phyloP scores from a whole-genome alignment of 2,113 vertebrate species.

The Gopherus evgoodei region DNA sequence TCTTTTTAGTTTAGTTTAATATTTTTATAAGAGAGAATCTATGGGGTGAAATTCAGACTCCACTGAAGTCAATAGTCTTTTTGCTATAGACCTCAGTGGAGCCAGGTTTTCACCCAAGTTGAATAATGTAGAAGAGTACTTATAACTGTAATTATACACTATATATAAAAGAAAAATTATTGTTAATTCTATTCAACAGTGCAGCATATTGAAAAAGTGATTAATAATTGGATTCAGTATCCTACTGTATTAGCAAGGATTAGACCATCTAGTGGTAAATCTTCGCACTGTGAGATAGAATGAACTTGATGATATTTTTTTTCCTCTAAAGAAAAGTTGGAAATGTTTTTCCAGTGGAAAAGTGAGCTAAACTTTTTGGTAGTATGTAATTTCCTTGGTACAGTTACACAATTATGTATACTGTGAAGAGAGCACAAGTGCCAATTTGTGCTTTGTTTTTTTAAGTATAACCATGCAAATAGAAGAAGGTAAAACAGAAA shows the following conservation, averaged over 20 bases:
- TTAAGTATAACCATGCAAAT: neutral
- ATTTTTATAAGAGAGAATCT: neutral
- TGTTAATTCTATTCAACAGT: neutral
- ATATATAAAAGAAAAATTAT: neutral
- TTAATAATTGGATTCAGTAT: neutral
- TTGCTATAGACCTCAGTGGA: neutral
- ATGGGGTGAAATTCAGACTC: neutral
- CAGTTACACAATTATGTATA: neutral
- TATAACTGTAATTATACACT: neutral
- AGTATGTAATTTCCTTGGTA: neutral
- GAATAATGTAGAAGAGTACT: neutral
- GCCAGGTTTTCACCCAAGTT: neutral
- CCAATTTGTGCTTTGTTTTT: neutral
- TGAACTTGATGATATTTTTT: neutral
- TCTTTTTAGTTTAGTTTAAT: neutral
- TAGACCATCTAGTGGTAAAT: neutral
- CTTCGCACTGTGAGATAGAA: neutral
- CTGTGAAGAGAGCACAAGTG: neutral
- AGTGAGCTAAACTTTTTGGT: neutral
- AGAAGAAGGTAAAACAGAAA: neutral
- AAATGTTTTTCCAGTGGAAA: neutral
- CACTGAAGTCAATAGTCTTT: neutral
- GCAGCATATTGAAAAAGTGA: neutral
- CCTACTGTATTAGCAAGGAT: rapidly evolving
- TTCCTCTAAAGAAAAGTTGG: neutral